phyloP scores from a whole-genome alignment of 2,113 vertebrate genomes.

The Tachycineta bicolor region DNA sequence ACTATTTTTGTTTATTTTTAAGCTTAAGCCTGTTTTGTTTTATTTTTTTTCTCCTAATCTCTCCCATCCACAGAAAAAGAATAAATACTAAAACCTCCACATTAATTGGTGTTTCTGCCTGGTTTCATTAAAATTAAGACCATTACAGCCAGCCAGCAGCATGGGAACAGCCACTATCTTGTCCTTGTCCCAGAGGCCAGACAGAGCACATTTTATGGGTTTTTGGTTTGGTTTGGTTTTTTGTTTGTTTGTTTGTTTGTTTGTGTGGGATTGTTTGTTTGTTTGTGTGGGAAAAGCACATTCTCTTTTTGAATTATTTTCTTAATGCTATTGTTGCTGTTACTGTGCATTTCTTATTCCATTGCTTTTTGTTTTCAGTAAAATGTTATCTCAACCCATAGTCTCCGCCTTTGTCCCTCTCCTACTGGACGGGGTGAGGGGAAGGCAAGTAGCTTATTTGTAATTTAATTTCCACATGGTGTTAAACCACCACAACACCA shows the following conservation, averaged over 20 bases:
- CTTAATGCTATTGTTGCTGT: neutral
- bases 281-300: neutral
- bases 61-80: too few relatives aligned
- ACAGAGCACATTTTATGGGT: neutral
- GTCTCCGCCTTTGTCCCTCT: neutral
- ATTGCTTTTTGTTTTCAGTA: neutral
- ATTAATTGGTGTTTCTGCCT: too few relatives aligned
- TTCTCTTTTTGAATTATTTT: neutral
- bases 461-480: neutral
- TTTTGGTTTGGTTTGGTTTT: too few relatives aligned
- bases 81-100: too few relatives aligned
- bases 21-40: too few relatives aligned
- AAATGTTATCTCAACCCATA: neutral
- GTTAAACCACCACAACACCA: neutral
- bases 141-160: neutral
- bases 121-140: too few relatives aligned
- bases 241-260: too few relatives aligned
- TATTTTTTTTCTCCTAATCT: too few relatives aligned
- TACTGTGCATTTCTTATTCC: neutral
- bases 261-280: too few relatives aligned
- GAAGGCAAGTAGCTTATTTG: neutral
- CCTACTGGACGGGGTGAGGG: rapidly evolving
- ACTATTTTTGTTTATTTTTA: too few relatives aligned
- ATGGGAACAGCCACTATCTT: rapidly evolving
- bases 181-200: rapidly evolving